These are phyloP conservation scores for Hylomyscus alleni DNA, from an alignment of 2,797 vertebrate genomes.

Conservation along the genomic window DNA sequence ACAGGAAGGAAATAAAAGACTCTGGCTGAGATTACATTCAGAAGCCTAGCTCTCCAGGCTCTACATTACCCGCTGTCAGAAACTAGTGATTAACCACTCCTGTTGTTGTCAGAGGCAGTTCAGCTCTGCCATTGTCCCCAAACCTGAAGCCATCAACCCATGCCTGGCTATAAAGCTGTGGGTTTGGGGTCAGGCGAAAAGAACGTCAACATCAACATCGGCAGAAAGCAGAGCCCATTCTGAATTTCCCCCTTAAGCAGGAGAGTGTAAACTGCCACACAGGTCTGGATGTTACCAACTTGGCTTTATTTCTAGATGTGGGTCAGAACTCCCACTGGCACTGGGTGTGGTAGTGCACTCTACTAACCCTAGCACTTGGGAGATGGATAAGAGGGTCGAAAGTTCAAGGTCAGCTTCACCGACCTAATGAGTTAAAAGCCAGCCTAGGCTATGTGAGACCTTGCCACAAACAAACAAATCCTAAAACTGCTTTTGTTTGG, in stretches of 20 bases:
- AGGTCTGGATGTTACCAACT: background rate
- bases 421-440: background rate
- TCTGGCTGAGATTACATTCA: background rate
- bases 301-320: background rate
- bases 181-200: background rate
- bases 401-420: background rate
- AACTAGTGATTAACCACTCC: background rate
- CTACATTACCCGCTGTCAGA: background rate
- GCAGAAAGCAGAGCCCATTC: background rate
- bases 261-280: background rate
- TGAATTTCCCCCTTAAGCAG: background rate
- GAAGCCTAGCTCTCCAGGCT: background rate
- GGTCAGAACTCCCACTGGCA: background rate
- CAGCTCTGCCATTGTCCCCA: background rate
- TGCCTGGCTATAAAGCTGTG: background rate
- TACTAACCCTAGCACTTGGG: background rate
- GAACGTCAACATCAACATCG: rapidly evolving
- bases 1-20: background rate
- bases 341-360: background rate
- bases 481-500: background rate
- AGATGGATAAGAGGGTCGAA: no score
- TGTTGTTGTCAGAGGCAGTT: background rate
- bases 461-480: background rate
- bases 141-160: background rate
- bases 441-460: background rate